phyloP scores from a whole-genome alignment of 2,888 invertebrate genomes.

The Hydropsyche betteni region DNA sequence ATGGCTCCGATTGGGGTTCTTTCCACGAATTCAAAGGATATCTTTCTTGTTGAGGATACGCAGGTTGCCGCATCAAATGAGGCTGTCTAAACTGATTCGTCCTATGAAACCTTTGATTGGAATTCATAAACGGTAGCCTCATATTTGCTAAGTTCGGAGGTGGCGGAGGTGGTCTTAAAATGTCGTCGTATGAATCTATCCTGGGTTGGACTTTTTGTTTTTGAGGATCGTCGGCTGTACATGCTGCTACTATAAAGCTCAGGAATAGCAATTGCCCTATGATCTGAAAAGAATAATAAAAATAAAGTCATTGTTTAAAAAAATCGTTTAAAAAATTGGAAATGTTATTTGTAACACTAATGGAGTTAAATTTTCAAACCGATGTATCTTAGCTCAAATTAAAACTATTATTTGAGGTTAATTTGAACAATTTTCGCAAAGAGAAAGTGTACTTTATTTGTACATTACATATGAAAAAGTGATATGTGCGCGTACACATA shows the following conservation, averaged over 20 bases:
- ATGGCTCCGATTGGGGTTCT: constrained; percentile 57
- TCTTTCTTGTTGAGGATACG: constrained; percentile 38
- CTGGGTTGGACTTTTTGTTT: constrained; percentile 53
- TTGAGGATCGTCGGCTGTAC: constrained; percentile 33
- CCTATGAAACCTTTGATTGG: constrained; percentile 58
- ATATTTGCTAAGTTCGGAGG: constrained; percentile 56
- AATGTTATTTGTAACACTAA: too few species aligned
- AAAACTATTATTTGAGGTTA: not conserved
- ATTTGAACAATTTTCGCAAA: not conserved
- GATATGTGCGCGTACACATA: constrained; percentile 2
- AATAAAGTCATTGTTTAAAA: not conserved
- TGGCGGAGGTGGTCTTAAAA: constrained; percentile 63
- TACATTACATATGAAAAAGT: constrained; percentile 7
- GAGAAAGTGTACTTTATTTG: constrained; percentile 16
- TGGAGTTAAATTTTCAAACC: too few species aligned
- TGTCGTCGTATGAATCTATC: constrained; percentile 59
- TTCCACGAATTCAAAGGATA: constrained; percentile 58
- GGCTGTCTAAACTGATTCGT: constrained; percentile 58
- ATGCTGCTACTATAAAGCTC: constrained; percentile 41
- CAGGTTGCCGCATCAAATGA: constrained; percentile 54
- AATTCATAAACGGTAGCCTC: constrained; percentile 51
- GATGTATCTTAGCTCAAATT: too few species aligned
- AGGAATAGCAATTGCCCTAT: constrained; percentile 50
- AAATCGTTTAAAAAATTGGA: not conserved
- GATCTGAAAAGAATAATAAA: constrained; percentile 52